Evolutionary conservation across 2,797 vertebrate species (phyloP).

Genomic region (Lophotriccus pileatus): DNA sequence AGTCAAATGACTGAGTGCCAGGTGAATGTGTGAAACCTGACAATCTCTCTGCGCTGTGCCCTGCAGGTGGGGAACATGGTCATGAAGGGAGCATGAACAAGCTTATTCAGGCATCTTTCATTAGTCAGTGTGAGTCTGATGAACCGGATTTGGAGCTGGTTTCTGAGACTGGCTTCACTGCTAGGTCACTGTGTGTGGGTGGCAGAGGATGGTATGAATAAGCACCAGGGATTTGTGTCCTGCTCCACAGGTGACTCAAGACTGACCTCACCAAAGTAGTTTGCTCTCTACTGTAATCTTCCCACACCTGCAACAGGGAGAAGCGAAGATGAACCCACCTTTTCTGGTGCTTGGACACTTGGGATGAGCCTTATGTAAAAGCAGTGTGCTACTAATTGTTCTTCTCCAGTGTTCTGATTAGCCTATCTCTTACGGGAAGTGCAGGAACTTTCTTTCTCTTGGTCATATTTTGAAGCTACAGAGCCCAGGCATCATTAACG

Average conservation of each 20-base stretch:
- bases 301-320: not conserved
- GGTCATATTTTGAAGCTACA: not conserved
- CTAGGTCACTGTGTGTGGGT: not conserved
- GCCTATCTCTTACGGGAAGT: not conserved
- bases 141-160: not conserved
- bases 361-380: not conserved
- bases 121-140: not conserved
- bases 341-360: not conserved
- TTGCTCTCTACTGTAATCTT: not conserved
- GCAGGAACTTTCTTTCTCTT: not conserved
- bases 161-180: not conserved
- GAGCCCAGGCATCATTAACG: not conserved
- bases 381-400: not conserved
- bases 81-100: not conserved
- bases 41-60: not conserved
- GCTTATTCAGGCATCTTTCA: not conserved
- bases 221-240: not conserved
- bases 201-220: not conserved
- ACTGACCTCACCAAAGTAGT: not conserved
- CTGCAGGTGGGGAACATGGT: not conserved
- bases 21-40: not conserved
- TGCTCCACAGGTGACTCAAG: not conserved
- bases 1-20: not conserved
- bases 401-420: not conserved
- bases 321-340: not conserved